A percentile compares a stretch with the other conserved stretches of the same genome.
Conservation (phyloP, 2,113 vertebrate species). For the Sturnira hondurensis region DNA sequence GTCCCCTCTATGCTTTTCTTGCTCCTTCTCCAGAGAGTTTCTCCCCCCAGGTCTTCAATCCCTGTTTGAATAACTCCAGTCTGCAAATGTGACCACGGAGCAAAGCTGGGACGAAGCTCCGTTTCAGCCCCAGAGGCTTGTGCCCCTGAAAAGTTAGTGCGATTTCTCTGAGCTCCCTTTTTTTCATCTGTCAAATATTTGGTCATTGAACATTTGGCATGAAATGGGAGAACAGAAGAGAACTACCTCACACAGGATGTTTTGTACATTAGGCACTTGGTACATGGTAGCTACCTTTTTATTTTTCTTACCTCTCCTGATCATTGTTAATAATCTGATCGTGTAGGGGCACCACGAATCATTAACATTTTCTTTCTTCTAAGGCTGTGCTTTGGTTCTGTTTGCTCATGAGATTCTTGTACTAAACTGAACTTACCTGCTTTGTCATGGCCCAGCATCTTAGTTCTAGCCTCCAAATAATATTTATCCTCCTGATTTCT, state of each 20-base stretch:
- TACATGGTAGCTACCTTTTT: not conserved
- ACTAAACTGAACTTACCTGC: not conserved
- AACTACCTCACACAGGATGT: not conserved
- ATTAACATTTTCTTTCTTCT: not conserved
- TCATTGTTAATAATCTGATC: not conserved
- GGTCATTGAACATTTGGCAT: not conserved
- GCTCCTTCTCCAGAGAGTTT: not conserved
- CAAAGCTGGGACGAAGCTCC: not conserved
- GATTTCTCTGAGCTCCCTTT: not conserved
- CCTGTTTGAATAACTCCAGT: not conserved
- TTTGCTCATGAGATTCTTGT: constrained; percentile 23
- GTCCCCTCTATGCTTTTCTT: not conserved
- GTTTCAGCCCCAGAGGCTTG: not conserved
- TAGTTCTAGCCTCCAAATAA: not conserved
- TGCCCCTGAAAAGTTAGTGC: not conserved
- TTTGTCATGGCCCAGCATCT: not conserved
- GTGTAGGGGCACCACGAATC: not conserved
- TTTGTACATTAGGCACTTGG: not conserved
- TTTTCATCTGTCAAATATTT: not conserved
- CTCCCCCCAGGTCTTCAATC: not conserved
- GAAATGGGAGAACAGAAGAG: not conserved
- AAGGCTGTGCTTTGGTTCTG: not conserved
- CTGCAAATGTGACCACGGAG: not conserved
- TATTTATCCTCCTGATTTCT: not conserved
- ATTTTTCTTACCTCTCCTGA: not conserved